Conservation (phyloP, 2,797 vertebrate genomes). For the Vultur gryphus region DNA sequence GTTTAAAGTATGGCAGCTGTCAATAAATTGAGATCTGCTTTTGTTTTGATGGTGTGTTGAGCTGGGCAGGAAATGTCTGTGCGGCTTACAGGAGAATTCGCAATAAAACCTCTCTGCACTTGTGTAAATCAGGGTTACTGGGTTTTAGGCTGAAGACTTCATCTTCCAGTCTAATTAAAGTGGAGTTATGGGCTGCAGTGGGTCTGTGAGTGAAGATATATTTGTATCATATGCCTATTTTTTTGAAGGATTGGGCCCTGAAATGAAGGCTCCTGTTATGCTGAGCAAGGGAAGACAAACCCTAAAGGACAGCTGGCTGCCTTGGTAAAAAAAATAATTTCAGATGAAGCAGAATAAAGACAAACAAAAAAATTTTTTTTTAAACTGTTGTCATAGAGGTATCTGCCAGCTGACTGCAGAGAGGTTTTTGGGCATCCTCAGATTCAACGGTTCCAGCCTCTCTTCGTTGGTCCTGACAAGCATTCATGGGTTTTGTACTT, state of each 20-base stretch:
- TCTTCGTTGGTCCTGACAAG: background rate
- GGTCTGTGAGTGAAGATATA: background rate
- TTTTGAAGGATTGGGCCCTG: background rate
- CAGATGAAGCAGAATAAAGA: constrained; percentile 8
- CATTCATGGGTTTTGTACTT: background rate
- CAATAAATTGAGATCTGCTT: constrained; percentile 12
- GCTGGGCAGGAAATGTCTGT: background rate
- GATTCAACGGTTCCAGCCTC: background rate
- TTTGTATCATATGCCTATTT: background rate
- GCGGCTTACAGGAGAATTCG: background rate
- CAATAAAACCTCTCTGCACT: background rate
- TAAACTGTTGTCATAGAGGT: constrained; percentile 14
- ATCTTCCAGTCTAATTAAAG: background rate
- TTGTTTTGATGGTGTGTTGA: background rate
- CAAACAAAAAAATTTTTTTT: background rate
- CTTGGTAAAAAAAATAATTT: constrained; percentile 45
- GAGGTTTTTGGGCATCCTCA: background rate
- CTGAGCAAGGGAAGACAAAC: background rate
- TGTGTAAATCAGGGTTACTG: background rate
- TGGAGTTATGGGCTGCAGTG: background rate
- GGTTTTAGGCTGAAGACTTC: background rate
- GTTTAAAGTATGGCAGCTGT: background rate
- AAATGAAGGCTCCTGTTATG: background rate
- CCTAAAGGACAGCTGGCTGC: constrained; percentile 2
- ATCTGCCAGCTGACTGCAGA: constrained; percentile 27